A percentile compares a stretch with the other conserved stretches of the same genome.
These are phyloP conservation scores for Octodon degus DNA, from an alignment of 2,113 vertebrate genomes.

Conservation along the genomic window DNA sequence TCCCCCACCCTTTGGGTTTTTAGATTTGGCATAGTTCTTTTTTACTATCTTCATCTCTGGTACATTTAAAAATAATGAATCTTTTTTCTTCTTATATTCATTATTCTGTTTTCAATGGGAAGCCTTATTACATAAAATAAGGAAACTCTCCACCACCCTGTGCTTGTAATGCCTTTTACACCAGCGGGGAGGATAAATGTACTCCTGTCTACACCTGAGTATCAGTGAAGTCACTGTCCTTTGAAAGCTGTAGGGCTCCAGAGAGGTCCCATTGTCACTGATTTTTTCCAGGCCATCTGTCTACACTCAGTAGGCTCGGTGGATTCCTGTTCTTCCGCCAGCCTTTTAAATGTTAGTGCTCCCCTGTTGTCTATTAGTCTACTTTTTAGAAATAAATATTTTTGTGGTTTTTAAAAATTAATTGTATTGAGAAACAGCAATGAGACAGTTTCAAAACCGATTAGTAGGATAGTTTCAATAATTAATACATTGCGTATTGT, in stretches of 20 bases:
- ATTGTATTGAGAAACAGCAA: no score
- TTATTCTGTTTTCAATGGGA: slow-evolving; percentile 5
- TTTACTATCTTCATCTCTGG: background rate
- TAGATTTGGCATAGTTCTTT: background rate
- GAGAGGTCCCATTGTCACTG: background rate
- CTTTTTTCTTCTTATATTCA: background rate
- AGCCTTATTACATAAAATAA: slow-evolving; percentile 25
- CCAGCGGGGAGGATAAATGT: background rate
- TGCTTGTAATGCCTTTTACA: background rate
- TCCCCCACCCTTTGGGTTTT: slow-evolving; percentile 12
- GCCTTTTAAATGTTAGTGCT: background rate
- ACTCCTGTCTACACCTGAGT: background rate
- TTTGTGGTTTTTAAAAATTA: no score
- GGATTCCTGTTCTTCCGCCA: background rate
- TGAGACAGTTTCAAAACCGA: no score
- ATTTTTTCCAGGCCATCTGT: background rate
- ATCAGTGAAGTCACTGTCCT: background rate
- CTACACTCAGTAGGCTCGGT: background rate
- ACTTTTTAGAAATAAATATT: slow-evolving; percentile 1
- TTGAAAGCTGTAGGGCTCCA: background rate
- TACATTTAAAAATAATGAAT: slow-evolving; percentile 23
- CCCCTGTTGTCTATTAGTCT: background rate
- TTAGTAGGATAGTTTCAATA: no score
- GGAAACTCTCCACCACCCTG: background rate
- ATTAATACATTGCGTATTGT: no score